Conservation (phyloP, 2,888 invertebrate species). For the Elmis aenea region DNA sequence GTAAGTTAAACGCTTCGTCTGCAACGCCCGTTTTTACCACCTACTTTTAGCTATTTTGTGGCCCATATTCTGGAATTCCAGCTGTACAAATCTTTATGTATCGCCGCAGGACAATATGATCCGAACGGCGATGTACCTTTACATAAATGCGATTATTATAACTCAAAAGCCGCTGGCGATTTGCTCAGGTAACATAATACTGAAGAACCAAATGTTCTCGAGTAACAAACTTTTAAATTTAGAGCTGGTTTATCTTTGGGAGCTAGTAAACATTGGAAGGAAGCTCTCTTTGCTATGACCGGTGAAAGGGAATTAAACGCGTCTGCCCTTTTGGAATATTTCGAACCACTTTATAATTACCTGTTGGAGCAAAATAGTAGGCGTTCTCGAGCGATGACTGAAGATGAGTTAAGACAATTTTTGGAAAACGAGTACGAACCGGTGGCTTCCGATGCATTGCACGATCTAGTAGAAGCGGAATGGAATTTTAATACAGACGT, state of each 20-base stretch:
- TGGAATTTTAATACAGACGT: conserved; percentile 6
- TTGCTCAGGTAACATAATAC: conserved; percentile 56
- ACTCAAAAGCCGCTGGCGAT: conserved; percentile 39
- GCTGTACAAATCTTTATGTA: conserved; percentile 67
- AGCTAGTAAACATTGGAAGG: conserved; percentile 51
- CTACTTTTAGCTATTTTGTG: conserved; percentile 56
- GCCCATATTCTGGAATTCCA: conserved; percentile 75
- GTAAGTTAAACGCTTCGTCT: too few species aligned
- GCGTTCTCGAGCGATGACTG: conserved; percentile 7
- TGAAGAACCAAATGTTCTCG: too few species aligned
- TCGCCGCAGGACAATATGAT: conserved; percentile 59
- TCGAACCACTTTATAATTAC: conserved; percentile 52
- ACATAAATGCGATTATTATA: conserved; percentile 35
- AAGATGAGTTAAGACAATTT: conserved; percentile 22
- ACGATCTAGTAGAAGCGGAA: conserved; percentile 1
- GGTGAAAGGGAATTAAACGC: conserved; percentile 53
- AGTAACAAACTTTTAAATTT: conserved; percentile 31
- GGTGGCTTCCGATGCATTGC: not conserved
- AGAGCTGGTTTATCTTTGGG: conserved; percentile 50
- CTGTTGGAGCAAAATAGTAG: conserved; percentile 42
- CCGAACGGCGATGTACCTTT: conserved; percentile 41
- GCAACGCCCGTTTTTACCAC: too few species aligned
- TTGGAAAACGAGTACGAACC: conserved; percentile 4
- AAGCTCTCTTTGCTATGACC: conserved; percentile 55
- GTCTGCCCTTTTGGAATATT: conserved; percentile 53